Base-by-base conservation (phyloP, 2,113 vertebrate genomes). In the Xiphophorus hellerii region DNA sequence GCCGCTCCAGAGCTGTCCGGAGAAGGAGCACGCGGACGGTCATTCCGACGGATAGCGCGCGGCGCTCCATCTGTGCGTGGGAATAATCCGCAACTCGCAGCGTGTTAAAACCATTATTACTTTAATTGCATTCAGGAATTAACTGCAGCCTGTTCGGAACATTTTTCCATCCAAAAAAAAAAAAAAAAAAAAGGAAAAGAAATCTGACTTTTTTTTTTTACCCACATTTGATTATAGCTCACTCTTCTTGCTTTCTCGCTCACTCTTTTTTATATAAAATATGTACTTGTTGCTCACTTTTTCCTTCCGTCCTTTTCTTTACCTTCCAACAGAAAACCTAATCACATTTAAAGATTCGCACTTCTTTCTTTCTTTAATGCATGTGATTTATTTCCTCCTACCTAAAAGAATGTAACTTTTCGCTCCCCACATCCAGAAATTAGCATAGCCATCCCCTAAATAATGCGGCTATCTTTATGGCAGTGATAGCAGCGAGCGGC, bases 391-490 rank as follows among this genome's bases (percentile, higher is more conserved):
- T 6, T 20, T 48, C 17, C 39, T 15, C 25, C 51, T 66, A 27
- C 37, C 5, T 66, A 62, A 61, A 12, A 39, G 61, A 51, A 48
- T 48, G 5, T 48, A 48, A 20, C 15, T 48, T 48, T 48, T 89
- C 88, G 90, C 93, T 87, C 65, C 71, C 69, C 74, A 48, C 17
- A 48, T 92, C 94, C 92, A 94, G 94, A 96, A 97, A 98, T 97
- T 96, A 96, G 95, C 97, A 96, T 96, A 96, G 94, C 94, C 96
- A 95, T 96, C 88, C 77, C 94, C 31, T 93, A 96, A 96, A 96
- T 97, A 97, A 96, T 95, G 96, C 95, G 94, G 91, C 95, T 95
- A 95, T 96, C 95, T 95, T 96, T 96, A 96, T 96, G 96, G 97
- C 96, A 96, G 95, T 95, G 96, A 96, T 96, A 95, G 95, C 94